Evolutionary conservation across 1,140 invertebrate species (phyloP), one percentile per base, ranked within the genome.

Genomic region (Tetramorium parvispinum): DNA sequence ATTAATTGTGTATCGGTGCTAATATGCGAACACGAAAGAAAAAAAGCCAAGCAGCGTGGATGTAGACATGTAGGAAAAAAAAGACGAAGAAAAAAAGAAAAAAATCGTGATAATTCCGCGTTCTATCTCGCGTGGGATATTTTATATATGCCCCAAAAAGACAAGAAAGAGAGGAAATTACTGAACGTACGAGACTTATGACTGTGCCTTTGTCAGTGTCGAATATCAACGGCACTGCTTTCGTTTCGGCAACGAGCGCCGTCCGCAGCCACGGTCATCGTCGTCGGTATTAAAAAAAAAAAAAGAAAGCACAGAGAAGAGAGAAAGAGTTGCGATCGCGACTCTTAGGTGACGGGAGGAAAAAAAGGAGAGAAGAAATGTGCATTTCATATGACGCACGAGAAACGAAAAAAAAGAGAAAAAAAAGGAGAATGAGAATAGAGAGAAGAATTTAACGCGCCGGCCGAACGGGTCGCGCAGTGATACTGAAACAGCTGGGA

Each of bases 181-280:
- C 87, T 88, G 87, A 92, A 93, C 90, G 85, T 89, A 93, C 91
- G 91, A 94, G 91, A 94, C 92, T 94, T 94, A 93, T 91, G 90
- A 94, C 91, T 94, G 94, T 95, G 95, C 95, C 95, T 95, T 95
- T 91, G 93, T 94, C 93, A 92, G 91, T 93, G 91, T 86, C 91
- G 88, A 85, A 59, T 88, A 87, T 87, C 88, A 91, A 88, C 87
- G 88, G 87, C 90, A 90, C 85, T 92, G 88, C 82, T 88, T 88
- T 89, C 91, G 85, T 87, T 87, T 86, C 87, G 91, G 88, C 88
- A 93, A 81, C 90, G 89, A 57, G 83, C 46, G 43, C 66, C 59
- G 70, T 87, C 53, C 85, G 32, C 82, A 91, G 89, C 89, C 91
- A 92, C 92, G 86, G 93, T 92, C 91, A 91, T 90, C 91, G 87